These are phyloP conservation scores for Myotis pilosus DNA, from an alignment of 2,797 vertebrate genomes.

Conservation along the genomic window DNA sequence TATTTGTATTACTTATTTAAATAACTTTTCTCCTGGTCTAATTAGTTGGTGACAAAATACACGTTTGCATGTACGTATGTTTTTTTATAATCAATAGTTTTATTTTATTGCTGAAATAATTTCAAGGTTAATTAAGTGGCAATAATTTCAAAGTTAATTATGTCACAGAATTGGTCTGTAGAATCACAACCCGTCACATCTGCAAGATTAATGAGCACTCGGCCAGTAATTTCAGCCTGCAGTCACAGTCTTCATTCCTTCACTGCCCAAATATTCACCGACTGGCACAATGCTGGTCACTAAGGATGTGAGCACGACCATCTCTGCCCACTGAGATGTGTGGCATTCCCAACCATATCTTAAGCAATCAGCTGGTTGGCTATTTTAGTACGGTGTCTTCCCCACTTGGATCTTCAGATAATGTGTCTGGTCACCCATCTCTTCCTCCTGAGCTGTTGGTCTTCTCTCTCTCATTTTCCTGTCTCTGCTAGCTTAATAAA, in stretches of 20 bases:
- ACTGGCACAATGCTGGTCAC: neutral
- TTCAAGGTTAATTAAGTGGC: neutral
- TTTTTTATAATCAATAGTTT: neutral
- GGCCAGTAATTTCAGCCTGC: neutral
- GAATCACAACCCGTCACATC: neutral
- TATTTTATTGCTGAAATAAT: neutral
- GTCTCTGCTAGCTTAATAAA: neutral
- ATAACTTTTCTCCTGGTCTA: neutral
- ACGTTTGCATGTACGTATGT: neutral
- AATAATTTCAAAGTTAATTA: neutral
- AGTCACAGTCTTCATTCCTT: neutral
- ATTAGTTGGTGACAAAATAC: neutral
- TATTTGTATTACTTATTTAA: neutral
- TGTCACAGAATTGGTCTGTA: neutral
- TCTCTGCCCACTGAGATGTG: neutral
- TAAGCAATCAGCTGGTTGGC: neutral
- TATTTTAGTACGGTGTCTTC: neutral
- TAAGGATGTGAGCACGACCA: neutral
- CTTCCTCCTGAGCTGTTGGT: neutral
- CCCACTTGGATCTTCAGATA: neutral
- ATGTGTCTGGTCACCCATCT: neutral
- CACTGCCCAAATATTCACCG: neutral
- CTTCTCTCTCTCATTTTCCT: neutral
- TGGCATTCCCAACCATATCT: neutral
- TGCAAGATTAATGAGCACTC: neutral